Evolutionary conservation across 2,797 vertebrate species (phyloP), one percentile per base, ranked within the genome.

Genomic region (Microcaecilia unicolor): DNA sequence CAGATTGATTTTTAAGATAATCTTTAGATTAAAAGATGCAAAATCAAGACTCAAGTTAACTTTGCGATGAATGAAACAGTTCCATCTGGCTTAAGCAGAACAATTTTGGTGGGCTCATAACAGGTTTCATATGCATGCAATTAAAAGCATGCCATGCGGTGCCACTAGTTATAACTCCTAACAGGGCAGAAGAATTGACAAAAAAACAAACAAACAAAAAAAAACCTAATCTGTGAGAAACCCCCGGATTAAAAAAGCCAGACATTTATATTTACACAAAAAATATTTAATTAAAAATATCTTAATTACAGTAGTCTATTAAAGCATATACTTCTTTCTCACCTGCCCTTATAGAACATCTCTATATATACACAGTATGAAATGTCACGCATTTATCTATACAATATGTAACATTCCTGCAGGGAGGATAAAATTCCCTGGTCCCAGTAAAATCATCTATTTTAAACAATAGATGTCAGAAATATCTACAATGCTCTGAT

Each of bases 301-400:
- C 85, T 93, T 93, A 93, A 94, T 97, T 98, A 97, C 93, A 98
- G 88, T 91, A 89, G 86, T 91, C 89, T 92, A 90, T 93, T 92
- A 88, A 85, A 89, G 89, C 89, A 90, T 96, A 96, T 91, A 93
- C 81, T 90, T 80, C n/a, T n/a, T 88, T 91, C 87, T 86, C 90
- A 92, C 83, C 70, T 87, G 85, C 88, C 94, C 89, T 90, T 85
- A 95, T 95, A 94, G 89, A 95, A 89, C 89, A 90, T 95, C 86
- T 92, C 83, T 90, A 78, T 92, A 86, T 93, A 90, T 91, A 84
- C 90, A 98, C 83, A 90, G 81, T 87, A 87, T 85, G 85, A 93
- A 93, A 90, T 80, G 84, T 88, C 74, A 92, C 88, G 87, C 80
- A 70, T 84, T 82, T 76, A 72, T 85, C 81, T 96, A 91, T 94